Percentiles rank a stretch among this genome's conserved stretches.
phyloP scores from a whole-genome alignment of 2,888 invertebrate species.

The Metopia argyrocephala region DNA sequence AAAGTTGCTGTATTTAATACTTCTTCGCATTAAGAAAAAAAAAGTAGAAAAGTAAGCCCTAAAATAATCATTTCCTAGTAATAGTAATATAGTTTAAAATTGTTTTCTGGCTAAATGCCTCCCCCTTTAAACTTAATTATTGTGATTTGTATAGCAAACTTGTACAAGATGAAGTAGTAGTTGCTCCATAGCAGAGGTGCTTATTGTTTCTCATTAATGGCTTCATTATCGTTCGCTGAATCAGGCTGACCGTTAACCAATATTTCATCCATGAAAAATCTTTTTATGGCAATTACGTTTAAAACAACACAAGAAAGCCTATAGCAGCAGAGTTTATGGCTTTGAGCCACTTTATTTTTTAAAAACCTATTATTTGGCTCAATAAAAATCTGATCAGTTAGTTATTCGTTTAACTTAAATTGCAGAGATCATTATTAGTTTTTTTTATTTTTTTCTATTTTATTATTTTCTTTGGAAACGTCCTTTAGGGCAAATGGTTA shows the following conservation, averaged over 20 bases:
- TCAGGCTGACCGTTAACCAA: constrained; percentile 6
- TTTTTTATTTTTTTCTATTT: neutral
- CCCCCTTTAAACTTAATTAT: no score
- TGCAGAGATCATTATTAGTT: constrained; percentile 20
- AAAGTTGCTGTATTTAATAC: constrained; percentile 13
- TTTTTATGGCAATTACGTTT: no score
- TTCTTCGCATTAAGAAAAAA: no score
- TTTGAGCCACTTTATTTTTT: constrained; percentile 43
- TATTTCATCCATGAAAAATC: no score
- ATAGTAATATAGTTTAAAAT: constrained; percentile 18
- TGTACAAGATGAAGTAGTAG: no score
- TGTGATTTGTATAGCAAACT: neutral
- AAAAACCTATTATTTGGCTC: constrained; percentile 71
- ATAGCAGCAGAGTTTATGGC: constrained; percentile 39
- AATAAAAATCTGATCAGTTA: constrained; percentile 73
- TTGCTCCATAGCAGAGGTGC: constrained; percentile 36
- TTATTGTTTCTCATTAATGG: constrained; percentile 54
- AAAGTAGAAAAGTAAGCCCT: no score
- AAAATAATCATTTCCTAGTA: neutral
- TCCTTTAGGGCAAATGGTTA: constrained; percentile 36
- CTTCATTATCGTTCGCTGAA: constrained; percentile 64
- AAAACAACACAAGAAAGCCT: neutral
- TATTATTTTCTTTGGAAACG: constrained; percentile 11
- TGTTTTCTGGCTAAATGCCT: neutral
- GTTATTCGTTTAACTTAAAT: constrained; percentile 38